Conservation (phyloP, 2,888 invertebrate genomes). For the Ennomos erosarius region DNA sequence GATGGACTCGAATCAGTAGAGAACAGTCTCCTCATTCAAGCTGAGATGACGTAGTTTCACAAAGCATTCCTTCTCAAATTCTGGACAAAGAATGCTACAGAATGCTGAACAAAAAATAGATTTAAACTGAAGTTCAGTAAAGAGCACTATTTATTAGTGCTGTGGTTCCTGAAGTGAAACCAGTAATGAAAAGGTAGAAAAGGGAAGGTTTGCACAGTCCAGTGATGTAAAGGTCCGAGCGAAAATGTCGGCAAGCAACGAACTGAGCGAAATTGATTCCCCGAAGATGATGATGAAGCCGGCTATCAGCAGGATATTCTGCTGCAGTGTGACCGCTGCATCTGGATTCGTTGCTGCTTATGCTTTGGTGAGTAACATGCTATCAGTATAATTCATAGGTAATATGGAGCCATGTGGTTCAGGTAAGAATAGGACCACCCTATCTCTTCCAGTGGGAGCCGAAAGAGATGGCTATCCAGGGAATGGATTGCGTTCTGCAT, state of each 20-base stretch:
- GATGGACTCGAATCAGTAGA: conserved; percentile 28
- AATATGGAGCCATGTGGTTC: too few relatives aligned
- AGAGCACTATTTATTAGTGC: too few relatives aligned
- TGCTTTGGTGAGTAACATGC: conserved; percentile 69
- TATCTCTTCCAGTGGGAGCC: too few relatives aligned
- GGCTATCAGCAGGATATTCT: conserved; percentile 76
- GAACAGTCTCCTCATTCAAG: conserved; percentile 56
- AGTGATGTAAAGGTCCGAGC: conserved; percentile 20
- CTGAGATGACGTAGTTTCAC: conserved; percentile 67
- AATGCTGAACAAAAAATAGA: too few relatives aligned
- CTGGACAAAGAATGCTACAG: background rate
- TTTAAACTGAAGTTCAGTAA: too few relatives aligned
- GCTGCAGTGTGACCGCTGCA: conserved; percentile 82
- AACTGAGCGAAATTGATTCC: conserved; percentile 65
- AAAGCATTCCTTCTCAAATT: background rate
- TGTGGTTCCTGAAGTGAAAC: background rate
- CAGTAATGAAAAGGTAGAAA: background rate
- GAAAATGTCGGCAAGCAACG: conserved; percentile 74
- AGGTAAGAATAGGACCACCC: too few relatives aligned
- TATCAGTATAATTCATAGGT: too few relatives aligned
- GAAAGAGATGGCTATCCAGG: too few relatives aligned
- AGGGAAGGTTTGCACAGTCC: background rate
- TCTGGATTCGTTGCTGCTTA: conserved; percentile 82
- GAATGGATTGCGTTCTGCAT: too few relatives aligned
- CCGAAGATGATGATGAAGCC: conserved; percentile 76